These are phyloP conservation scores for Oscarella lobularis DNA, from an alignment of 37 sponge, comb jelly and placozoan species.

Conservation along the genomic window DNA sequence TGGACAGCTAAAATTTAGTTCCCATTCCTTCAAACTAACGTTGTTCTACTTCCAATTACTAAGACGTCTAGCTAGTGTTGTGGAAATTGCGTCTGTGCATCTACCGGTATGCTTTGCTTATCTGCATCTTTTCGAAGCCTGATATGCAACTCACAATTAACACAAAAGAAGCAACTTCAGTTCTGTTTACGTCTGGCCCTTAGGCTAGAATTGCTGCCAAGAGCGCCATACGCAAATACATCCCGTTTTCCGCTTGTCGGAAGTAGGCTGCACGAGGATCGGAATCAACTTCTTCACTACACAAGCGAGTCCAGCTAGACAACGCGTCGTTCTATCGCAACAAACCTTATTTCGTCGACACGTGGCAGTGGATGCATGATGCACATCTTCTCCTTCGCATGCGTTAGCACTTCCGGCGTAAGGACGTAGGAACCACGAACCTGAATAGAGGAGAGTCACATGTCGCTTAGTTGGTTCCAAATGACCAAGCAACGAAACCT, in stretches of 20 bases:
- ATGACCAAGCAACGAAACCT: conserved; percentile 26
- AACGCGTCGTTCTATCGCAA: background rate
- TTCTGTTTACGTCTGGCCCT: conserved; percentile 17
- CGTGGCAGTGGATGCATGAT: conserved; percentile 92
- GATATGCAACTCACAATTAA: too few relatives aligned
- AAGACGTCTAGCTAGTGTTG: too few relatives aligned
- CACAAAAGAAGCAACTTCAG: too few relatives aligned
- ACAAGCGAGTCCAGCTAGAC: conserved; percentile 1
- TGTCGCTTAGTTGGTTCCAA: background rate
- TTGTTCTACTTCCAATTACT: too few relatives aligned
- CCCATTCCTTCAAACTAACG: too few relatives aligned
- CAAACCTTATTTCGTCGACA: conserved; percentile 88
- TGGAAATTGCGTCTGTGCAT: too few relatives aligned
- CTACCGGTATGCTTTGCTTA: too few relatives aligned
- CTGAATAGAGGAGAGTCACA: conserved; percentile 21
- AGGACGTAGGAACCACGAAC: conserved; percentile 70
- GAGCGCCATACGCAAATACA: conserved; percentile 95
- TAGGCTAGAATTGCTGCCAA: conserved; percentile 48
- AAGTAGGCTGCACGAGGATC: conserved; percentile 97
- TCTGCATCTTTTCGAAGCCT: too few relatives aligned
- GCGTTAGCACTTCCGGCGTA: conserved; percentile 76
- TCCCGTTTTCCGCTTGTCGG: conserved; percentile 92
- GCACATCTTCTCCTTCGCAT: conserved; percentile 92
- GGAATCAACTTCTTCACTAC: conserved; percentile 83
- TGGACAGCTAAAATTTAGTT: too few relatives aligned